Percentiles rank a stretch among this genome's conserved stretches.
Evolutionary conservation across 2,113 vertebrate species (phyloP).

Genomic region (human (Homo sapiens)): GRCh38 chr14:51433001-51433500

Average conservation of each 20-base stretch:
- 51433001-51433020: background rate
- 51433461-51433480: background rate
- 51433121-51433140: background rate
- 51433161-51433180: background rate
- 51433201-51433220: background rate
- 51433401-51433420: background rate
- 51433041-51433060: conserved; percentile 6
- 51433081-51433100: background rate
- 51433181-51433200: background rate
- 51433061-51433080: background rate
- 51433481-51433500: background rate
- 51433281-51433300: background rate
- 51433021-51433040: background rate
- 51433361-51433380: background rate
- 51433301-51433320: background rate
- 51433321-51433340: background rate
- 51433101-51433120: background rate
- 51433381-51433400: background rate
- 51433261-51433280: background rate
- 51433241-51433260: background rate
- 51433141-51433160: background rate
- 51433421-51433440: background rate
- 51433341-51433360: background rate
- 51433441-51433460: background rate
- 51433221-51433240: background rate